Conservation (phyloP, 2,888 invertebrate genomes). For the Papilio protenor region DNA sequence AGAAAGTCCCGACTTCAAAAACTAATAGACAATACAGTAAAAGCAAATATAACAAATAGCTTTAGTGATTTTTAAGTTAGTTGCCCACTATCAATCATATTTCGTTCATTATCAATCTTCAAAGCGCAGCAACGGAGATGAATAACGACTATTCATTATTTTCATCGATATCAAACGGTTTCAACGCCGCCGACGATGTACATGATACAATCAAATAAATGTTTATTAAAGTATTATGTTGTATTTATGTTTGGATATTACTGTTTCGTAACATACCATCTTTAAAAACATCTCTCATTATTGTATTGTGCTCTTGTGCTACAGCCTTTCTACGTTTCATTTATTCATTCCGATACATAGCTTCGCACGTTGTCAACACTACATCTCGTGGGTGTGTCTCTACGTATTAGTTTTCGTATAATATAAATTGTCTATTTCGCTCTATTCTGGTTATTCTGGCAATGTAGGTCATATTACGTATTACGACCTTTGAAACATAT, state of each 20-base stretch:
- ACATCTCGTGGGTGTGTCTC: slow-evolving; percentile 5
- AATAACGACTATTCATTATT: slow-evolving; percentile 44
- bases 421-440: background rate
- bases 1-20: slow-evolving; percentile 67
- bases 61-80: slow-evolving; percentile 59
- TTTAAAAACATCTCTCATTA: slow-evolving; percentile 2
- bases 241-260: slow-evolving; percentile 22
- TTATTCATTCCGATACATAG: background rate
- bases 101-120: slow-evolving; percentile 49
- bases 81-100: slow-evolving; percentile 63
- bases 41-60: slow-evolving; percentile 68
- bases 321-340: slow-evolving; percentile 6
- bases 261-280: slow-evolving; percentile 4
- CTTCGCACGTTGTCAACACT: background rate
- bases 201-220: slow-evolving; percentile 24
- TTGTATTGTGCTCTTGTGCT: background rate
- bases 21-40: slow-evolving; percentile 68
- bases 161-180: slow-evolving; percentile 26
- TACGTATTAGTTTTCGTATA: slow-evolving; percentile 8
- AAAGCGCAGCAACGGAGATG: slow-evolving; percentile 43
- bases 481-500: background rate
- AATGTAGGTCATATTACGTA: background rate
- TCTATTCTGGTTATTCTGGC: background rate
- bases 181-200: slow-evolving; percentile 18
- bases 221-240: slow-evolving; percentile 9